Evolutionary conservation across 2,113 vertebrate genomes (phyloP).

Genomic region (Malurus elegans): DNA sequence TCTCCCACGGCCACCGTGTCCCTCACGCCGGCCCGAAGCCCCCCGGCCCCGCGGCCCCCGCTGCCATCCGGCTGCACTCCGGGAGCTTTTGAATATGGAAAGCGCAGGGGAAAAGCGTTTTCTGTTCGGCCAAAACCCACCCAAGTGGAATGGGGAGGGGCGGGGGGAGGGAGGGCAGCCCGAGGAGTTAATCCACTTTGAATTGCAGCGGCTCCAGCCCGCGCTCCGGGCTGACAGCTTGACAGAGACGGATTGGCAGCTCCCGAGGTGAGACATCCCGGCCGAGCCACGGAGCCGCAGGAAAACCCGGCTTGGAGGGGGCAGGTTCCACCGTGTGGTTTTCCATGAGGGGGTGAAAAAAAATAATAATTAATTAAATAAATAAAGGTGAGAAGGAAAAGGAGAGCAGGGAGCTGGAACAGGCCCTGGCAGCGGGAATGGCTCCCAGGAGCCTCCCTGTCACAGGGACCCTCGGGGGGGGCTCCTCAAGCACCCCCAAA

Average conservation of each 20-base stretch:
- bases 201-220: conserved; percentile 52
- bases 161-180: conserved; percentile 12
- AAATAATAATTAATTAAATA: background rate
- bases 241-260: conserved; percentile 64
- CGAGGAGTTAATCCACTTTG: conserved; percentile 62
- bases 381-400: background rate
- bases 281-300: background rate
- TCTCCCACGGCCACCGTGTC: background rate
- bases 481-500: background rate
- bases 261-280: conserved; percentile 53
- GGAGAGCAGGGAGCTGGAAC: background rate
- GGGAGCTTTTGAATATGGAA: conserved; percentile 48
- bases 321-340: background rate
- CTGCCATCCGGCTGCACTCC: background rate
- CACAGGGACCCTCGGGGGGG: background rate
- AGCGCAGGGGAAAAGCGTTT: background rate
- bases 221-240: conserved; percentile 39
- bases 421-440: fast-evolving
- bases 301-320: background rate
- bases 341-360: background rate
- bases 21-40: background rate
- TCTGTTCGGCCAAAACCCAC: conserved; percentile 49
- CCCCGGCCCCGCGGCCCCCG: background rate
- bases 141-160: conserved; percentile 59
- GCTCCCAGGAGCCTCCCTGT: background rate